Conservation (phyloP, 1,140 invertebrate genomes). For the Drosophila neocordata region DNA sequence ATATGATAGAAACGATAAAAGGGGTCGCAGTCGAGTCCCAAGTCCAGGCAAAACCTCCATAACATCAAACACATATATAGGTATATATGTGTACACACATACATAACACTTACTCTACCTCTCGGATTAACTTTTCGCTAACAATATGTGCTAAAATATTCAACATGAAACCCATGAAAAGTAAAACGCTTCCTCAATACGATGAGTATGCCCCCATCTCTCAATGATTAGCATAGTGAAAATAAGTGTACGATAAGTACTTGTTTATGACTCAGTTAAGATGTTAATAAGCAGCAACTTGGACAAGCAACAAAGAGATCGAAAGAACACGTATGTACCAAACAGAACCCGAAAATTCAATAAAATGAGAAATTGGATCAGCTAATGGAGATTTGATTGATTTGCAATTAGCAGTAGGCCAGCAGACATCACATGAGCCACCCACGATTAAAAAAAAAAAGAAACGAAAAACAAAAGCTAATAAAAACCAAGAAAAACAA, state of each 20-base stretch:
- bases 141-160: constrained; percentile 45
- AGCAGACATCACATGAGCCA: constrained; percentile 64
- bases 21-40: not conserved
- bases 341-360: constrained; percentile 22
- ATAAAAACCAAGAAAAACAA: constrained; percentile 34
- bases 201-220: not conserved
- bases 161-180: constrained; percentile 21
- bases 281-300: constrained; percentile 46
- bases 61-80: no score
- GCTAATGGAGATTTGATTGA: constrained; percentile 71
- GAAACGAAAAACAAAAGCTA: not conserved
- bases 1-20: constrained; percentile 1
- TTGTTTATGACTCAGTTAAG: constrained; percentile 50
- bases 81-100: no score
- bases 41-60: not conserved
- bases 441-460: not conserved
- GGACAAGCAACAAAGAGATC: not conserved
- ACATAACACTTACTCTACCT: not conserved
- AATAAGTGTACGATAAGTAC: not conserved
- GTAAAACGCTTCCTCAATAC: not conserved
- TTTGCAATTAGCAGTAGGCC: constrained; percentile 64
- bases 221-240: constrained; percentile 38
- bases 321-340: not conserved
- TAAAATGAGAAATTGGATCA: constrained; percentile 9
- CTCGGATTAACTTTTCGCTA: not conserved